Evolutionary conservation across 2,113 vertebrate genomes (phyloP).

Genomic region (Gymnocephalus cernua): DNA sequence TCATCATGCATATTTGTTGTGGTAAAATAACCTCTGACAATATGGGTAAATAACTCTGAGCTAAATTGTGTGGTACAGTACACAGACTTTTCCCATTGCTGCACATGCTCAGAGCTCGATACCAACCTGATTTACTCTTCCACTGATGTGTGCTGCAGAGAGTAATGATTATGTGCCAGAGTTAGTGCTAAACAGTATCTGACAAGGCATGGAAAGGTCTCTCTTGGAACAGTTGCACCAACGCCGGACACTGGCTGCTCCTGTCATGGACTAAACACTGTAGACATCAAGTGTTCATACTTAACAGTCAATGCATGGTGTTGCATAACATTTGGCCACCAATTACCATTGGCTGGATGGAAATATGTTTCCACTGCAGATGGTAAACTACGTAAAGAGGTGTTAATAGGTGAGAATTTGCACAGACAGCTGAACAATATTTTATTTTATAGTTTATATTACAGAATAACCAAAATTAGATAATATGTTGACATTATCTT

Average conservation of each 20-base stretch:
- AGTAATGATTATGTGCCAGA: constrained; percentile 85
- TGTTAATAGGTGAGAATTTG: background rate
- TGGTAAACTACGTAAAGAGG: constrained; percentile 27
- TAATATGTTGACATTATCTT: background rate
- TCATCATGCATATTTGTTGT: constrained; percentile 4
- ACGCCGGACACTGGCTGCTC: constrained; percentile 41
- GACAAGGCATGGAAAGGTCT: constrained; percentile 80
- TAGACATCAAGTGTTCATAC: constrained; percentile 56
- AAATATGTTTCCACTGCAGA: constrained; percentile 61
- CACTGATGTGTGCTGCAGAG: constrained; percentile 76
- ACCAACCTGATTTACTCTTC: constrained; percentile 80
- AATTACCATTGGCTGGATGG: constrained; percentile 51
- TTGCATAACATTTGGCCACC: constrained; percentile 68
- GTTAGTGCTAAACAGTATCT: constrained; percentile 79
- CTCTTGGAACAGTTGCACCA: constrained; percentile 73
- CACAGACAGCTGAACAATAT: background rate
- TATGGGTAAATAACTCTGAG: constrained; percentile 8
- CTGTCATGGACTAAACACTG: constrained; percentile 48
- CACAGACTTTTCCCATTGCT: constrained; percentile 58
- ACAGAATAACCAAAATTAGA: background rate
- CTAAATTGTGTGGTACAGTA: constrained; percentile 32
- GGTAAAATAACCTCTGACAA: constrained; percentile 22
- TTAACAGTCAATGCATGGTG: constrained; percentile 69
- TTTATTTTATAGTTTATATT: background rate
- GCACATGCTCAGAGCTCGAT: constrained; percentile 72